Conservation (phyloP, 2,888 invertebrate species). For the Parascotia fuliginaria region DNA sequence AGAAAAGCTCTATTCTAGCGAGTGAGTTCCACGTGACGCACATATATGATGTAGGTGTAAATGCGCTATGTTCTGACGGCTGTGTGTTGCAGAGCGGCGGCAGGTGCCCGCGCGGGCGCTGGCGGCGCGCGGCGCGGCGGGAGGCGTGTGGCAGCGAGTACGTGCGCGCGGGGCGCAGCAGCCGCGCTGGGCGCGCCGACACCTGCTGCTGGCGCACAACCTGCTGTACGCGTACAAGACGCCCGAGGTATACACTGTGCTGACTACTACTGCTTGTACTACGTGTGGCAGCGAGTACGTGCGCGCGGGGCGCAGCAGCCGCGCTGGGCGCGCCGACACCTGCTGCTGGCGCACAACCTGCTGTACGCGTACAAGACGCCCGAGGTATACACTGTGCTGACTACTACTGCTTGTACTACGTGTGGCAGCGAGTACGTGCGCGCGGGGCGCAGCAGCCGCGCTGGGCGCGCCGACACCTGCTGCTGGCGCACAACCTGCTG, state of each 20-base stretch:
- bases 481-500: constrained; percentile 70
- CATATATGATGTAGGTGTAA: too few relatives aligned
- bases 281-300: constrained; percentile 64
- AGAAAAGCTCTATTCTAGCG: constrained; percentile 90
- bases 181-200: constrained; percentile 66
- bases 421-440: constrained; percentile 63
- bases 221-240: constrained; percentile 70
- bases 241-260: constrained; percentile 27
- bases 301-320: constrained; percentile 36
- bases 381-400: constrained; percentile 13
- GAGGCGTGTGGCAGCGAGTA: constrained; percentile 64
- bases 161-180: constrained; percentile 38
- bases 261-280: too few relatives aligned
- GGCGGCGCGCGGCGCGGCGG: constrained; percentile 58
- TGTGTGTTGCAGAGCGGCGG: constrained; percentile 57
- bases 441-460: constrained; percentile 43
- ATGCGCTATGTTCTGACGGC: not conserved
- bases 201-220: constrained; percentile 69
- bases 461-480: constrained; percentile 68
- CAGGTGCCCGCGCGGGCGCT: constrained; percentile 55
- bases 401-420: too few relatives aligned
- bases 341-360: constrained; percentile 69
- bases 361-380: constrained; percentile 69
- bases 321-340: constrained; percentile 67
- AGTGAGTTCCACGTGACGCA: constrained; percentile 81